Conservation (phyloP, 2,113 vertebrate species). For the Pionites leucogaster region DNA sequence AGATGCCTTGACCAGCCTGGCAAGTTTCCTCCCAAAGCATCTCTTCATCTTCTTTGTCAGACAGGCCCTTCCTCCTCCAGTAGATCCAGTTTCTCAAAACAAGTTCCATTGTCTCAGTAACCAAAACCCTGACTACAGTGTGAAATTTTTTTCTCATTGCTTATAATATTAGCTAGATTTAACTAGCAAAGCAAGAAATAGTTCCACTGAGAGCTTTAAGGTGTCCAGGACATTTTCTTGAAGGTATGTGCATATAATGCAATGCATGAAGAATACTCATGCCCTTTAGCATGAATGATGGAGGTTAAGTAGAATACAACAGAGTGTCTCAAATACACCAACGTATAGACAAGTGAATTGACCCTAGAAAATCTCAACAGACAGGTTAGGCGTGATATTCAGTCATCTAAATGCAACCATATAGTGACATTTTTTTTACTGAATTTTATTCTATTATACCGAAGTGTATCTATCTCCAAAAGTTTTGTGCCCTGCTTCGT, state of each 20-base stretch:
- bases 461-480: rapidly evolving
- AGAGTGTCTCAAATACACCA: background rate
- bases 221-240: background rate
- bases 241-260: background rate
- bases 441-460: background rate
- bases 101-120: background rate
- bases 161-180: background rate
- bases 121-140: background rate
- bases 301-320: background rate
- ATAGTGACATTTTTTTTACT: background rate
- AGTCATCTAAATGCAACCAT: background rate
- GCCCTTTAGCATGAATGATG: background rate
- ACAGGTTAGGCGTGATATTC: background rate
- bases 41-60: background rate
- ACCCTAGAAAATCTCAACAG: background rate
- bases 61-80: background rate
- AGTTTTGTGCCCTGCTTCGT: background rate
- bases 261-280: background rate
- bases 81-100: background rate
- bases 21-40: background rate
- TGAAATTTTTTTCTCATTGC: background rate
- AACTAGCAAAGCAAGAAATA: background rate
- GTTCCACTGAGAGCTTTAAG: background rate
- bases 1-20: background rate
- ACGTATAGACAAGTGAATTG: background rate